Conservation (phyloP, 2,797 vertebrate species). For the Sarcophilus harrisii region DNA sequence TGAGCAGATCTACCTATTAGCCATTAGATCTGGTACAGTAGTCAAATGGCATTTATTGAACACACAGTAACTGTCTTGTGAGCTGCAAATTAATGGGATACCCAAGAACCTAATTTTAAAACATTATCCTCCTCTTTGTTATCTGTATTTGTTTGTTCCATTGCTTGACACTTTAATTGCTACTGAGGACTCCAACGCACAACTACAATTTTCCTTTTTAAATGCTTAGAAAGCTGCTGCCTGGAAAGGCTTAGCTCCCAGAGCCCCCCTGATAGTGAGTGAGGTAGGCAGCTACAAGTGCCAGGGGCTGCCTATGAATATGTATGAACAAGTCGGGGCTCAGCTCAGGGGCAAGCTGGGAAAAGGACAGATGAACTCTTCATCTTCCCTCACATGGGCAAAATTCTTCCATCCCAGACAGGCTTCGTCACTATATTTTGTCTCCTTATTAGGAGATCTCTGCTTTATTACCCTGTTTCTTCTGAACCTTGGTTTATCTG, state of each 20-base stretch:
- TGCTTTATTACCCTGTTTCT: slow-evolving; percentile 32
- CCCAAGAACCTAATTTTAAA: slow-evolving; percentile 70
- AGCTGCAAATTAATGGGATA: slow-evolving; percentile 62
- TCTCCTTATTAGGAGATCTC: slow-evolving; percentile 24
- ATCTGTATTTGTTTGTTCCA: slow-evolving; percentile 67
- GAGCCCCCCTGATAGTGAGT: slow-evolving; percentile 21
- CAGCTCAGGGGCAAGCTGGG: not conserved
- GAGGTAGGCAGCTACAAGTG: not conserved
- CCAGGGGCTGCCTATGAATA: not conserved
- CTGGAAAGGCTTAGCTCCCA: not conserved
- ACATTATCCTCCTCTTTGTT: slow-evolving; percentile 66
- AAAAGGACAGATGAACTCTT: not conserved
- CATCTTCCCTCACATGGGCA: not conserved
- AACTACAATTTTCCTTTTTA: slow-evolving; percentile 63
- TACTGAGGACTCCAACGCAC: slow-evolving; percentile 15
- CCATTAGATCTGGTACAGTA: slow-evolving; percentile 11
- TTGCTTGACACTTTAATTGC: slow-evolving; percentile 67
- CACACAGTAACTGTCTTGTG: slow-evolving; percentile 42
- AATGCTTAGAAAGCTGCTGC: slow-evolving; percentile 36
- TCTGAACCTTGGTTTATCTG: slow-evolving; percentile 30
- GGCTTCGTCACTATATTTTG: slow-evolving; percentile 46
- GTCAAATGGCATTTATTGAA: slow-evolving; percentile 59
- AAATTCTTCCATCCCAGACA: not conserved
- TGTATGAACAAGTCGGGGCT: not conserved
- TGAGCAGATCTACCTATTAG: slow-evolving; percentile 36